These are phyloP conservation scores for Drusus annulatus DNA, from an alignment of 1,140 invertebrate species.

Conservation along the genomic window DNA sequence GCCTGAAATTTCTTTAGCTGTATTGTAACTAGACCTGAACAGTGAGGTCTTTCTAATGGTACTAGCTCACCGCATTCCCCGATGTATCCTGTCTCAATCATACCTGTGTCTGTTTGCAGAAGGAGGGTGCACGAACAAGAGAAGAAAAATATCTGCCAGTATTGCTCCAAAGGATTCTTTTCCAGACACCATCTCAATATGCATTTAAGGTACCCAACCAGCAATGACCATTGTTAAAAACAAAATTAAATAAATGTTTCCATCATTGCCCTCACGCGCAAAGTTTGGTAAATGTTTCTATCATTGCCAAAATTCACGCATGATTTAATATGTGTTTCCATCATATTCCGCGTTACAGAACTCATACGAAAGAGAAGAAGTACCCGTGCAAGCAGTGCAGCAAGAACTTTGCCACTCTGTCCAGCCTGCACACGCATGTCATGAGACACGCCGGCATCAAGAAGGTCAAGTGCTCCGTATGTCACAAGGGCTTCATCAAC, in stretches of 20 bases:
- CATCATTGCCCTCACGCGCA: too few relatives aligned
- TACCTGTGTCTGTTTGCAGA: slow-evolving; percentile 16
- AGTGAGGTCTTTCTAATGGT: too few relatives aligned
- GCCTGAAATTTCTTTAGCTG: too few relatives aligned
- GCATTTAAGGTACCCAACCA: slow-evolving; percentile 1
- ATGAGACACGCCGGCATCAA: slow-evolving; percentile 45
- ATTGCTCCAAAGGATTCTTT: slow-evolving; percentile 50
- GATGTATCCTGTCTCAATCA: too few relatives aligned
- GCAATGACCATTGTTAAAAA: too few relatives aligned
- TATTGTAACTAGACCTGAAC: too few relatives aligned
- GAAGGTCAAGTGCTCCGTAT: slow-evolving; percentile 4
- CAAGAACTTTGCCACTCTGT: slow-evolving; percentile 26
- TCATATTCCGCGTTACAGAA: slow-evolving; percentile 9
- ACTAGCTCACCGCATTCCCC: too few relatives aligned
- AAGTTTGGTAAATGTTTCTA: too few relatives aligned
- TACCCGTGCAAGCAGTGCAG: slow-evolving; percentile 50
- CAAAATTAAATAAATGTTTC: too few relatives aligned
- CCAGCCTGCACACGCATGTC: slow-evolving; percentile 27
- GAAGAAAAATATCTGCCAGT: slow-evolving; percentile 48
- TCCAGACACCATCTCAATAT: slow-evolving; percentile 20
- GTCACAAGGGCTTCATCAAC: slow-evolving; percentile 15
- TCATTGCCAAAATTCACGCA: too few relatives aligned
- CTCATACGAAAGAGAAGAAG: slow-evolving; percentile 52
- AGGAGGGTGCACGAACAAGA: slow-evolving; percentile 50
- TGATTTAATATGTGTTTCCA: too few relatives aligned